Evolutionary conservation across 2,888 invertebrate genomes (phyloP), one percentile per base, ranked within the genome.

Genomic region (Spodoptera exigua): DNA sequence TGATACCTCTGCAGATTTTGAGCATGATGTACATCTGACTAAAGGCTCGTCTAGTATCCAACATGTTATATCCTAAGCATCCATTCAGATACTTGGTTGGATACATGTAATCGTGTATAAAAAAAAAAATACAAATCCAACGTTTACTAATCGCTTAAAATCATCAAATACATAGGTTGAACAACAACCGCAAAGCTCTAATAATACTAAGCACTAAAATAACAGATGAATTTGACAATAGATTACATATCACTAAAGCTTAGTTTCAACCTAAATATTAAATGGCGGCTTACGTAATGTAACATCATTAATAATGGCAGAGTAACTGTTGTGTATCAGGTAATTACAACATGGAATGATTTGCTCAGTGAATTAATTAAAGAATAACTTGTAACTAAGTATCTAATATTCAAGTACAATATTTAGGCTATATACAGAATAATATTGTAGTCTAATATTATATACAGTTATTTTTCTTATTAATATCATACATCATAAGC

Each of bases 281-380:
- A 68, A 27, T 40, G 13, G 2, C 35, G n/a, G 14, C n/a, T 40
- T 66, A 52, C 43, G 43, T 44, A 52, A 68, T 63, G 69, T 58
- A 53, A 61, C 66, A 56, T 51, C 63, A 74, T 68, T 70, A 72
- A 65, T 55, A 70, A 64, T 61, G 37, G 18, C 35, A n/a, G 10
- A 11, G 61, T 49, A 13, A 36, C 44, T 52, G 45, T 49, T 51
- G 32, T 40, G 3, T 47, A 16, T 27, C 46, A 21, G 11, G 39
- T 44, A 36, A 52, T 61, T 52, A 61, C 49, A 62, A 37, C 14
- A 16, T 3, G 16, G 32, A 16, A 44, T 47, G 43, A 52, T 63
- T 41, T 44, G 35, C 12, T 18, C 2, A 39, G 52, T 68, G 73
- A 70, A 78, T 76, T 64, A 44, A 48, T 57, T 18, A 65, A 21